Evolutionary conservation across 2,888 invertebrate species (phyloP), one percentile per base, ranked within the genome.

Genomic region (Polydrusus tereticollis): DNA sequence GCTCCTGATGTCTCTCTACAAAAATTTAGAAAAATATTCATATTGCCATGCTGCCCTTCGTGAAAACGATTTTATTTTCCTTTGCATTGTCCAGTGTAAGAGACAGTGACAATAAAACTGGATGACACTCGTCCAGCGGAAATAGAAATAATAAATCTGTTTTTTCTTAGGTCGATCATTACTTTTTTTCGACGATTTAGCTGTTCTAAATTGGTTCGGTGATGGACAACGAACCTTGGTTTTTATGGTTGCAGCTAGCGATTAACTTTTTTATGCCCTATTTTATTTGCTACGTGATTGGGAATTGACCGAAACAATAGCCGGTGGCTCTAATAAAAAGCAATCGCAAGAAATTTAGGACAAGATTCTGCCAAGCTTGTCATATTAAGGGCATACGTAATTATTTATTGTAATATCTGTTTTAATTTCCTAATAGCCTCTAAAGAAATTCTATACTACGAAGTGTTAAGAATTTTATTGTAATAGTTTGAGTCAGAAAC

Each of bases 141-240:
- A 29, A 55, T 55, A 29, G 29, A 55, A 33, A 55, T 55, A 55
- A 55, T 55, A 55, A 55, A 55, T 55, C 29, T 29, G 29, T 29
- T 55, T 55, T 47, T 29, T 55, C 52, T 29, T 29, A 16, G 16
- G 29, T 55, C 29, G 18, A 55, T 55, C 18, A 55, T 55, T 55
- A 55, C 52, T 55, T 55, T 55, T 50, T 55, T 55, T 55, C 23
- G 52, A 55, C 29, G 29, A 55, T 55, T 55, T 55, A 55, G 52
- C 52, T 18, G 29, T 55, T 18, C 29, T 29, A 29, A 55, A 29
- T 55, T 55, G 52, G 29, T 55, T 29, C 29, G 29, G 29, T 55
- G 29, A 29, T 33, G 47, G n/a, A 47, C 47, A 47, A 47, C 21
- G 47, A 47, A 47, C 23, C 47, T 47, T 47, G 47, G 47, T 47